Conservation (phyloP, 2,888 invertebrate species). For the Chaetoderma sp. region DNA sequence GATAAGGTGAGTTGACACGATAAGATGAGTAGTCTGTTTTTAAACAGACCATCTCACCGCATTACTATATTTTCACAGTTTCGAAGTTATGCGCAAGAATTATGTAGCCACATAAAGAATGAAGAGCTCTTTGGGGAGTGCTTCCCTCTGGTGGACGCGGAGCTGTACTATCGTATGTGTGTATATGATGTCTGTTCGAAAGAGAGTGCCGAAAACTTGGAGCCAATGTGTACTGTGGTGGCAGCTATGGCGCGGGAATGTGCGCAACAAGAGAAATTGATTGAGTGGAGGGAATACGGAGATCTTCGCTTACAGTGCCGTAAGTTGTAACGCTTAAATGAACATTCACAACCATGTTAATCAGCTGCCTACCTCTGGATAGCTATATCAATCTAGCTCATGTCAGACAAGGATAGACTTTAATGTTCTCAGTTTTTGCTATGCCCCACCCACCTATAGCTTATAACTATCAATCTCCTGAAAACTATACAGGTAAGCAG, state of each 20-base stretch:
- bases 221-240: constrained; percentile 74
- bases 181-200: constrained; percentile 89
- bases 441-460: no score
- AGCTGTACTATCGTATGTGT: constrained; percentile 82
- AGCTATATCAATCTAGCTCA: no score
- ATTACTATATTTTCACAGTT: background rate
- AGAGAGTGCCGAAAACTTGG: constrained; percentile 27
- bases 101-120: constrained; percentile 20
- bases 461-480: no score
- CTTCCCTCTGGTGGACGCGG: constrained; percentile 84
- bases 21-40: no score
- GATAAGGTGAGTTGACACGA: no score
- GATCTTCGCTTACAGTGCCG: background rate
- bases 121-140: constrained; percentile 69
- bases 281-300: constrained; percentile 79
- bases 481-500: no score
- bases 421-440: no score
- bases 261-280: constrained; percentile 77
- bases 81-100: background rate
- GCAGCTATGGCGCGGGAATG: constrained; percentile 85
- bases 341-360: no score
- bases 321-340: no score
- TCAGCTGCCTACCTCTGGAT: no score
- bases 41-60: no score
- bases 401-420: no score